Base-by-base conservation (phyloP, 2,797 vertebrate genomes). In the Propithecus deckenii region DNA sequence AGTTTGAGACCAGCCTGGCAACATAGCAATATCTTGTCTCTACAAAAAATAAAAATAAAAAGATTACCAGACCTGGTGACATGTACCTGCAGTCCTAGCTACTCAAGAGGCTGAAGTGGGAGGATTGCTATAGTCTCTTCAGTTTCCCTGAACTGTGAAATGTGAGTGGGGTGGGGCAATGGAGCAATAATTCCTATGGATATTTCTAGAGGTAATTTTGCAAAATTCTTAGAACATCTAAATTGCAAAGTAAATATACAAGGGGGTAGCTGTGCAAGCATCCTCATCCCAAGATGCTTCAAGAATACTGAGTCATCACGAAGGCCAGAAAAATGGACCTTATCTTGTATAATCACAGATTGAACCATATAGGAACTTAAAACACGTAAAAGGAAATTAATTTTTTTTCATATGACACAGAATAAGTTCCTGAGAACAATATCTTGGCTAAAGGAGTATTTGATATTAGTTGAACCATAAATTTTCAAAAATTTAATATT, bases 401-500 rank as follows among this genome's bases (percentile, higher is more conserved):
- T 18, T 5, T 43, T 11, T 93, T 91, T 89, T 87, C 28, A 83
- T 55, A 48, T 38, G 52, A 71, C 38, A 91, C 23, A 72, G 91
- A 95, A 67, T 50, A 86, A 84, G 71, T 55, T 7, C 7, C 59
- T 30, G 52, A 89, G 67, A 96, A 89, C 8, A 79, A 69, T 71
- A 55, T 65, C 18, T 86, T 95, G 48, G 86, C 46, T 89, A 86
- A 80, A 78, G 67, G 55, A 30, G 10, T 65, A 55, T 38, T 93
- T 94, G 57, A 25, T 84, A 69, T 79, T 87, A 86, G 48, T 67
- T 69, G 80, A 92, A 65, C 7, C 30, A 65, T 65, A n/a, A 79
- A 81, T 85, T 52, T 71, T 87, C 55, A 85, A 55, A 48, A 94
- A 96, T 50, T 93, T 89, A 91, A 90, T 81, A 65, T 38, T 81